Conservation (phyloP, 2,113 vertebrate species). For the Psettodes erumei region DNA sequence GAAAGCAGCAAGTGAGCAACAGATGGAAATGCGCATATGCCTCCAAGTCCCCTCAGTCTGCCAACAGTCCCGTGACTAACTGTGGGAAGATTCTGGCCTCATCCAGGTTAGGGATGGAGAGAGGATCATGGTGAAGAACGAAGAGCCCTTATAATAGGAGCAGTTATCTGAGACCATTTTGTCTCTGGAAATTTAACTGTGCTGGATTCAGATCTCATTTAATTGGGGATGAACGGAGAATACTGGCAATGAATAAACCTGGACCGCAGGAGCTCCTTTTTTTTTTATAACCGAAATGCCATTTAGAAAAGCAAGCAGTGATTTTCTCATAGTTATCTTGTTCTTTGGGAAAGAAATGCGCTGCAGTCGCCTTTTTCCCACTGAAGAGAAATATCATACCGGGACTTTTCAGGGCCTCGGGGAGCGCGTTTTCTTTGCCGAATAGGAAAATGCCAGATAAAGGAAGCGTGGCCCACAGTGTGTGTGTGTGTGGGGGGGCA, state of each 20-base stretch:
- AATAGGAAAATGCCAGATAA: conserved; percentile 53
- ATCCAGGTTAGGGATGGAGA: conserved; percentile 72
- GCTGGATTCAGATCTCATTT: conserved; percentile 32
- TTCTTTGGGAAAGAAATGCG: conserved; percentile 26
- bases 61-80: conserved; percentile 84
- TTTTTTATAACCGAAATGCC: no score
- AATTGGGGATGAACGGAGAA: conserved; percentile 48
- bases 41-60: conserved; percentile 80
- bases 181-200: conserved; percentile 41
- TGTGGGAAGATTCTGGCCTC: conserved; percentile 77
- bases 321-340: conserved; percentile 37
- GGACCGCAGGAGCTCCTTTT: neutral
- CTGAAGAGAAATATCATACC: conserved; percentile 42
- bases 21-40: conserved; percentile 83
- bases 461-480: conserved; percentile 43
- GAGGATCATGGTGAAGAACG: conserved; percentile 58
- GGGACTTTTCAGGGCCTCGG: conserved; percentile 35
- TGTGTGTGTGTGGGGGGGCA: conserved; percentile 47
- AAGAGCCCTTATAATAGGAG: conserved; percentile 62
- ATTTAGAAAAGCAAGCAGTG: conserved; percentile 20
- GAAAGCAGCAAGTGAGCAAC: conserved; percentile 80
- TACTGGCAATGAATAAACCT: conserved; percentile 14
- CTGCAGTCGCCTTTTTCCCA: conserved; percentile 24
- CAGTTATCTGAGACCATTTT: conserved; percentile 50
- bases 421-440: conserved; percentile 47